Evolutionary conservation across 2,113 vertebrate species (phyloP).

Genomic region (Myxocyprinus asiaticus): DNA sequence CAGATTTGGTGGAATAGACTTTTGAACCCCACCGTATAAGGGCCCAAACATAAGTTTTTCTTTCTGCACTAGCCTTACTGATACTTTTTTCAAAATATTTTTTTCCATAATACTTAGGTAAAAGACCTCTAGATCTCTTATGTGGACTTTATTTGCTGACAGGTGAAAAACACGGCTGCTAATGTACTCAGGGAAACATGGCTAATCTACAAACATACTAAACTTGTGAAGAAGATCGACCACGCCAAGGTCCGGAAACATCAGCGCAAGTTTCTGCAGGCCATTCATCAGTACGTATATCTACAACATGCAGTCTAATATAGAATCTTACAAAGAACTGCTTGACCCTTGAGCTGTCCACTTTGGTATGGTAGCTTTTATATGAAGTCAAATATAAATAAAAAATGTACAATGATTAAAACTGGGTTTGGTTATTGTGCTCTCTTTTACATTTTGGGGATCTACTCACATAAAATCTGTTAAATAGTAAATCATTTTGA

Average conservation of each 20-base stretch:
- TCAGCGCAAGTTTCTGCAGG: constrained; percentile 98
- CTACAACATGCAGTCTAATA: not conserved
- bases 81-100: too few species aligned
- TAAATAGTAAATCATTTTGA: too few species aligned
- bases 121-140: not conserved
- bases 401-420: not conserved
- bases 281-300: constrained; percentile 93
- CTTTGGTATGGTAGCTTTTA: not conserved
- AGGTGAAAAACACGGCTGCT: constrained; percentile 96
- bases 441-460: not conserved
- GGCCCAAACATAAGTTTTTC: too few species aligned
- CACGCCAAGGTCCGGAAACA: constrained; percentile 90
- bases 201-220: constrained; percentile 97
- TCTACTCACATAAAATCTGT: not conserved
- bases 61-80: too few species aligned
- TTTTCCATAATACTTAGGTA: not conserved
- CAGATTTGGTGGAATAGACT: too few species aligned
- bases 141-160: constrained; percentile 14
- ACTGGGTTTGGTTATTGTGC: not conserved
- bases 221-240: constrained; percentile 91
- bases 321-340: too few species aligned
- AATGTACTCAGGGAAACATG: constrained; percentile 98
- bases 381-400: not conserved
- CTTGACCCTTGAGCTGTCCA: too few species aligned
- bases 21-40: too few species aligned